A percentile compares a stretch with the other conserved stretches of the same genome.
Evolutionary conservation across 2,797 vertebrate genomes (phyloP).

Genomic region (Karalla daura): DNA sequence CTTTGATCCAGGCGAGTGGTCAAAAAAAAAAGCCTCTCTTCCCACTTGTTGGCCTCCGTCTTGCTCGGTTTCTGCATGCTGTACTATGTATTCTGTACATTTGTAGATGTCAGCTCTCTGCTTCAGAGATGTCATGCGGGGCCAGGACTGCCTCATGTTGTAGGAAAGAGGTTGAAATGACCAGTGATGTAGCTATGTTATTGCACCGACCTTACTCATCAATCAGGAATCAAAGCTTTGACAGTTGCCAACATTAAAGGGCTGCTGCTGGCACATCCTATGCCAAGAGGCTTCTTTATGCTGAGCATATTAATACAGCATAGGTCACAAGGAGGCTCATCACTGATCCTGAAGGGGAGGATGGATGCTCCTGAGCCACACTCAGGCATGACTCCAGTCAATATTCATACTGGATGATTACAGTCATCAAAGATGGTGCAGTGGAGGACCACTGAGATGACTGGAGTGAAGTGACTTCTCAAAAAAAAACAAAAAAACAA

Average conservation of each 20-base stretch:
- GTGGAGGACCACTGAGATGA: conserved; percentile 26
- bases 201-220: conserved; percentile 77
- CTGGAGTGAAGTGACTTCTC: conserved; percentile 42
- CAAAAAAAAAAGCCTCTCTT: not conserved
- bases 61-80: conserved; percentile 14
- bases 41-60: conserved; percentile 14
- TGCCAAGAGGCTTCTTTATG: conserved; percentile 71
- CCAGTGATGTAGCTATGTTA: conserved; percentile 53
- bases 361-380: conserved; percentile 55
- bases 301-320: conserved; percentile 72
- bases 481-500: conserved; percentile 13
- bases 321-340: conserved; percentile 65
- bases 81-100: conserved; percentile 6
- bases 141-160: conserved; percentile 40
- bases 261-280: conserved; percentile 62
- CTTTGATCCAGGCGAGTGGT: conserved; percentile 2
- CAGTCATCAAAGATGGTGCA: conserved; percentile 52
- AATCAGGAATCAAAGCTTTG: conserved; percentile 78
- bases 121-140: conserved; percentile 10
- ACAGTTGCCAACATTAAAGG: conserved; percentile 75
- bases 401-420: conserved; percentile 41
- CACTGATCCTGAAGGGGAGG: conserved; percentile 57
- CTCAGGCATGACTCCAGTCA: conserved; percentile 45
- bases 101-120: conserved; percentile 3
- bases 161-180: conserved; percentile 49